A percentile compares a stretch with the other conserved stretches of the same genome.
Evolutionary conservation across 2,797 vertebrate species (phyloP).

Genomic region (Hapalemur alaotrensis): DNA sequence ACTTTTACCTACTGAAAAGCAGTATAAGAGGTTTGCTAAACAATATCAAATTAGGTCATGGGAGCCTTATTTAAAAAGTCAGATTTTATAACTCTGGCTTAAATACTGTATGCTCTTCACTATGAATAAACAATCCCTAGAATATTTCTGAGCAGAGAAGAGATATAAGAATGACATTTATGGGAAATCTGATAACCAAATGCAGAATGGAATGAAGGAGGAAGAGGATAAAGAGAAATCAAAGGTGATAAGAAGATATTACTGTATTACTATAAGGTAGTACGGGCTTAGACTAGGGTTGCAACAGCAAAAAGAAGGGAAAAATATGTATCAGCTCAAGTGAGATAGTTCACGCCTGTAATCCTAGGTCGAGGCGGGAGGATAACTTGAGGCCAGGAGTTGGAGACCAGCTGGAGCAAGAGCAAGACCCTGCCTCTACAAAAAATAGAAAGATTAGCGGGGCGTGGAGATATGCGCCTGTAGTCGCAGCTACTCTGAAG

Average conservation of each 20-base stretch:
- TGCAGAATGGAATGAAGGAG: neutral
- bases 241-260: neutral
- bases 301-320: neutral
- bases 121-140: neutral
- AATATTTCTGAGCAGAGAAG: neutral
- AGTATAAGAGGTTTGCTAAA: neutral
- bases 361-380: neutral
- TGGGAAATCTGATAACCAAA: neutral
- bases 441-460: neutral
- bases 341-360: neutral
- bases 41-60: neutral
- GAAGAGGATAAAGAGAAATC: neutral
- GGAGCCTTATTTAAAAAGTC: neutral
- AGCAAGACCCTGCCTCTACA: neutral
- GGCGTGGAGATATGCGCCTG: neutral
- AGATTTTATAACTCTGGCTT: slow-evolving; percentile 1
- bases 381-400: neutral
- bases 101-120: neutral
- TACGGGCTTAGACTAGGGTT: neutral
- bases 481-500: neutral
- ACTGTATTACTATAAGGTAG: neutral
- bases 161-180: neutral
- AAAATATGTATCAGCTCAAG: neutral
- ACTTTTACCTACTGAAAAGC: neutral
- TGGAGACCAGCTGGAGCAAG: neutral